phyloP scores from a whole-genome alignment of 2,113 vertebrate genomes.

The Fukomys damarensis region DNA sequence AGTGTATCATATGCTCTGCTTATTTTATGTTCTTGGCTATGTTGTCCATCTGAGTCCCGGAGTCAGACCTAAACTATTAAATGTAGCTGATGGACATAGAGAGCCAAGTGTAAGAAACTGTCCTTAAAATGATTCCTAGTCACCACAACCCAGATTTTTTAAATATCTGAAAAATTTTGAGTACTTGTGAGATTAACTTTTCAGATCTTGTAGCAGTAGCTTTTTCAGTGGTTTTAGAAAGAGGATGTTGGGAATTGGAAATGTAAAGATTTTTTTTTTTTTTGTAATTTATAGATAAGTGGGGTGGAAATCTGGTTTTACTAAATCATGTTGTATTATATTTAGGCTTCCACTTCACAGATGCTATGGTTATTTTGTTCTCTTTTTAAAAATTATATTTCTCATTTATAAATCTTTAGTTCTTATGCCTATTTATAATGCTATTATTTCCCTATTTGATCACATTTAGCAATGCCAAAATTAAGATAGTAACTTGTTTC shows the following conservation, averaged over 20 bases:
- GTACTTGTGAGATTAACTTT: neutral
- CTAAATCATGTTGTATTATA: neutral
- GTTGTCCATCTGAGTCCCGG: neutral
- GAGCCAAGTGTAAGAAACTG: neutral
- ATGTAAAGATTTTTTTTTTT: neutral
- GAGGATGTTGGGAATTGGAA: conserved; percentile 19
- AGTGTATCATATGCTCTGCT: neutral
- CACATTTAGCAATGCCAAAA: conserved; percentile 1
- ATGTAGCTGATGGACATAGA: neutral
- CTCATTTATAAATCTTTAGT: neutral
- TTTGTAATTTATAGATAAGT: neutral
- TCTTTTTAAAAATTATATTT: conserved; percentile 1
- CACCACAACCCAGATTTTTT: neutral
- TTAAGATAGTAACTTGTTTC: neutral
- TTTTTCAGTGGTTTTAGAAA: conserved; percentile 38
- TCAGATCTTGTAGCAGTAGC: neutral
- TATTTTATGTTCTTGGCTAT: neutral
- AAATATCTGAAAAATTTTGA: neutral
- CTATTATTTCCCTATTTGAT: conserved; percentile 1
- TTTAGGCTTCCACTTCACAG: neutral
- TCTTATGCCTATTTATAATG: conserved; percentile 22
- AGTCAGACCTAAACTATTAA: neutral
- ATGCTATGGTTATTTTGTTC: neutral
- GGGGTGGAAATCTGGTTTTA: neutral
- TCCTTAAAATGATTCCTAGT: neutral